Base-by-base conservation (phyloP, 1,140 invertebrate species). In the Bombus affinis region DNA sequence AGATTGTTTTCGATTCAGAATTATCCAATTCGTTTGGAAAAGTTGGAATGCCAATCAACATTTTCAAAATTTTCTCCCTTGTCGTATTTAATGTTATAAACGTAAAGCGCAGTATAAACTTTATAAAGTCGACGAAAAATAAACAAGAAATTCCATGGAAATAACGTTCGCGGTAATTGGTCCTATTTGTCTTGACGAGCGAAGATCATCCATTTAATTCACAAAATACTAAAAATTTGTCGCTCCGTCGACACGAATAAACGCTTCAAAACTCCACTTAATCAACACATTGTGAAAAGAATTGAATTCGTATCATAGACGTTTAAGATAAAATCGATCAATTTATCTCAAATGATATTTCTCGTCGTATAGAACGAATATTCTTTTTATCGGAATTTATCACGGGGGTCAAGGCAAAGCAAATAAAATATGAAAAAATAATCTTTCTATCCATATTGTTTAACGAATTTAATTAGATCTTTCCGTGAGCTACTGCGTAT, bases 311-410 rank as follows among this genome's bases (percentile, higher is more conserved):
- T 42, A 22, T 37, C 3, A 15, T 37, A 65, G 70, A 70, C 32
- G 18, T 44, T 25, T 12, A n/a, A 32, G 66, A 39, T 3, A 71
- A 82, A 42, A 83, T 83, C 53, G 15, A 35, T 75, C 10, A 5
- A 8, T 53, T 53, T 22, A 53, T 22, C 18, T 6, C 22, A 62
- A 28, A 62, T 62, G 28, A 62, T 28, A 62, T 62, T 62, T 75
- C 4, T 13, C 25, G 25, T 35, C 22, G 53, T 25, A 3, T 42
- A 13, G n/a, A 25, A 47, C 9, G 72, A 65, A 47, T 44, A 53
- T 53, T 53, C 25, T 75, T 37, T 39, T 44, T 2, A 37, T 35
- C 5, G 81, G n/a, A 65, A 82, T 82, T 82, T 74, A 53, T 83
- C n/a, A 25, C 35, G 22, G 25, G 0, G 2, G 5, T 39, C 28